phyloP scores from a whole-genome alignment of 2,113 vertebrate species.

The Mirounga angustirostris region DNA sequence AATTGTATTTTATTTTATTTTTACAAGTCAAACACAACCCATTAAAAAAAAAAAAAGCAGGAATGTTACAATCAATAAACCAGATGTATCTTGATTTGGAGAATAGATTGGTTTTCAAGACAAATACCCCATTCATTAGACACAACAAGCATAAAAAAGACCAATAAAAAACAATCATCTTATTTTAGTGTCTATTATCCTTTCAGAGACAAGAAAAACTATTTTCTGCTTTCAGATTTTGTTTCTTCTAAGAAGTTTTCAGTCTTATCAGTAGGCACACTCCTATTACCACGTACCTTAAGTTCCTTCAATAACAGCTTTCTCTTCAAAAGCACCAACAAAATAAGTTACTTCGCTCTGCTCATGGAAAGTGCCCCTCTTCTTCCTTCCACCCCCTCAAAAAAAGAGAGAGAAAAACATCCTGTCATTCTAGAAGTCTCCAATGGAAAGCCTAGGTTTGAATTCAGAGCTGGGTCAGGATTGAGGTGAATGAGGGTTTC shows the following conservation, averaged over 20 bases:
- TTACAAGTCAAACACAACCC: slow-evolving; percentile 56
- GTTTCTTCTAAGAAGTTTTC: slow-evolving; percentile 1
- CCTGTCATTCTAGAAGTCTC: not conserved
- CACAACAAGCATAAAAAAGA: slow-evolving; percentile 32
- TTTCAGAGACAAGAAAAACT: slow-evolving; percentile 32
- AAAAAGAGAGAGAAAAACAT: not conserved
- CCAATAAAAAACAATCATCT: not conserved
- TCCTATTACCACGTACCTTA: not conserved
- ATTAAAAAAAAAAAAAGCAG: not conserved
- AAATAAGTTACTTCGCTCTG: not conserved
- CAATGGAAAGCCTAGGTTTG: not conserved
- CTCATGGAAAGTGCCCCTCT: not conserved
- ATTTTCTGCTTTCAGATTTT: slow-evolving; percentile 44
- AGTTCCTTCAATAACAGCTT: not conserved
- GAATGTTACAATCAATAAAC: not conserved
- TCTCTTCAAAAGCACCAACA: not conserved
- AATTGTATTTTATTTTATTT: slow-evolving; percentile 65
- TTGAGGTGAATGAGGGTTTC: not conserved
- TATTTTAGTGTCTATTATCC: slow-evolving; percentile 42
- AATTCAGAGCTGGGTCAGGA: not conserved
- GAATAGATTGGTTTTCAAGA: slow-evolving; percentile 52
- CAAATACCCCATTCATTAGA: slow-evolving; percentile 38
- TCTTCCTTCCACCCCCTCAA: too few species aligned
- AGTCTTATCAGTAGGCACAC: not conserved
- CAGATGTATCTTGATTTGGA: slow-evolving; percentile 35